A percentile compares a stretch with the other conserved stretches of the same genome.
phyloP scores from a whole-genome alignment of 2,113 vertebrate species.

The Hucho hucho region DNA sequence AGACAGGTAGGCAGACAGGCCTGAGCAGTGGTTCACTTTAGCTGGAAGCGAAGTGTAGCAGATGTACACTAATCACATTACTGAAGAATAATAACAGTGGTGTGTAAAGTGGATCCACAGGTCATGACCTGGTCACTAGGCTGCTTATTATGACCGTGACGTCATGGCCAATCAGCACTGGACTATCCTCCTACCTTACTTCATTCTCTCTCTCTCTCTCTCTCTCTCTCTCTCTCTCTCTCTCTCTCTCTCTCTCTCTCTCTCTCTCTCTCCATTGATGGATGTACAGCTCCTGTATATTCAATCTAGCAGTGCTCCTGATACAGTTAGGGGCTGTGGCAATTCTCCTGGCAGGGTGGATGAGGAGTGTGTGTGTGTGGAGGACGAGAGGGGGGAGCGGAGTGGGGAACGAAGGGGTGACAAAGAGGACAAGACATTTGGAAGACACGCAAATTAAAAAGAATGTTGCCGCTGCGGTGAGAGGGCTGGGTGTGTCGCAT shows the following conservation, averaged over 20 bases:
- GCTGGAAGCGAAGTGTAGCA: too few species aligned
- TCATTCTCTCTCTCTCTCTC: background rate
- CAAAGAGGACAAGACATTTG: constrained; percentile 78
- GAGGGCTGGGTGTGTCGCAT: constrained; percentile 26
- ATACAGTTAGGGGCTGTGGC: constrained; percentile 76
- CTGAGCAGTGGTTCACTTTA: too few species aligned
- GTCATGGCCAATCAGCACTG: constrained; percentile 10
- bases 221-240: background rate
- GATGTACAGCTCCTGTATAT: constrained; percentile 76
- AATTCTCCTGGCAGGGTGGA: constrained; percentile 26
- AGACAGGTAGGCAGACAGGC: background rate
- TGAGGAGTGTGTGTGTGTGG: background rate
- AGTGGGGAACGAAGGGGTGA: constrained; percentile 65
- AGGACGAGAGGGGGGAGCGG: constrained; percentile 16
- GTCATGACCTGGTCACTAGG: too few species aligned
- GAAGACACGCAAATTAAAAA: constrained; percentile 67
- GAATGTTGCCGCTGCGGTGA: constrained; percentile 48
- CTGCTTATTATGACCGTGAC: background rate
- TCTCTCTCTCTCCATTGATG: constrained; percentile 62
- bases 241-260: constrained; percentile 32
- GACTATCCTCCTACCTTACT: too few species aligned
- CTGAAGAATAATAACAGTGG: too few species aligned
- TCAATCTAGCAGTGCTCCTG: constrained; percentile 77
- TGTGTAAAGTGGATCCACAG: too few species aligned
- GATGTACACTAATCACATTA: too few species aligned